phyloP scores from a whole-genome alignment of 2,113 vertebrate species.

The Lichenostomus cassidix region DNA sequence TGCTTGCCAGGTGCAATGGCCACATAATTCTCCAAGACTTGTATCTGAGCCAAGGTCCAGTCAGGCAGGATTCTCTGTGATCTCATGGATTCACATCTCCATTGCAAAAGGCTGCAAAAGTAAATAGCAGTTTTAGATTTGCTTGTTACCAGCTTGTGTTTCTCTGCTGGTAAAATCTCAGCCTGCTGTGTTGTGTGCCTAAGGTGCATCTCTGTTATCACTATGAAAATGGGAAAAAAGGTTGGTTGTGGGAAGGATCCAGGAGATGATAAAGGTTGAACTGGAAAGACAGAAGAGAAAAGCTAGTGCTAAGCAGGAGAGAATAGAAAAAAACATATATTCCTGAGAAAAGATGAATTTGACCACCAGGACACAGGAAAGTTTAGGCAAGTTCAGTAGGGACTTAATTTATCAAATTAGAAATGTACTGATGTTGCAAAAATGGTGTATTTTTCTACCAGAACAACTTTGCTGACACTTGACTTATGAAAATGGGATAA shows the following conservation, averaged over 20 bases:
- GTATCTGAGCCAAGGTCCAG: not conserved
- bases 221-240: not conserved
- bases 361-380: not conserved
- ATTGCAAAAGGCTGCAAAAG: not conserved
- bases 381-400: not conserved
- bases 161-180: not conserved
- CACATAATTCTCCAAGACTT: not conserved
- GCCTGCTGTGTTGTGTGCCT: not conserved
- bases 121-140: not conserved
- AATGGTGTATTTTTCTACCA: not conserved
- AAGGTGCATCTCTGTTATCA: not conserved
- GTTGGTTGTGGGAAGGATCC: not conserved
- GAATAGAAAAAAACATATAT: not conserved
- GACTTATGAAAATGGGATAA: not conserved
- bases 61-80: not conserved
- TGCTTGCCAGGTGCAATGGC: no score
- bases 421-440: not conserved
- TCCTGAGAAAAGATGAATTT: not conserved
- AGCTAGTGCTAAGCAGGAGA: not conserved
- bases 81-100: not conserved
- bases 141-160: not conserved
- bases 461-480: not conserved
- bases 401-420: not conserved
- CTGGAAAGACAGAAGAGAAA: not conserved
- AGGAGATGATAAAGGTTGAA: not conserved